A percentile compares a stretch with the other conserved stretches of the same genome.
phyloP scores from a whole-genome alignment of 2,888 invertebrate species.

The Diploptera punctata region DNA sequence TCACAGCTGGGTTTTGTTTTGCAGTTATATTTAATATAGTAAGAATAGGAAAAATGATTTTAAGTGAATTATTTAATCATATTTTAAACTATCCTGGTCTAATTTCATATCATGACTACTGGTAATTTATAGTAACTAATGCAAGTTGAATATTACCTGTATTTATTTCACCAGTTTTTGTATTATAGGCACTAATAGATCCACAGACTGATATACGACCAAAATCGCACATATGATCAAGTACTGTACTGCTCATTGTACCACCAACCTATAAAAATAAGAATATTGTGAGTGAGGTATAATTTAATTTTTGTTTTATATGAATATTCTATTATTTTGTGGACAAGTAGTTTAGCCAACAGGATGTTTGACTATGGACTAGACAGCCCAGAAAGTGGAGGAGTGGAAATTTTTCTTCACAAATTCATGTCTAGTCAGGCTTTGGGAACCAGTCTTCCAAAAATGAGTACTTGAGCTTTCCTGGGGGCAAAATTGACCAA shows the following conservation, averaged over 20 bases:
- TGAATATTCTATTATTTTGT: background rate
- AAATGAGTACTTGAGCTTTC: too few species aligned
- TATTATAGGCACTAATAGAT: constrained; percentile 69
- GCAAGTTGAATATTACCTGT: too few species aligned
- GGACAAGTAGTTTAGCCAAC: background rate
- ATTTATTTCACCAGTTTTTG: too few species aligned
- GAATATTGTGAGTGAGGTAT: background rate
- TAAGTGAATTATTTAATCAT: too few species aligned
- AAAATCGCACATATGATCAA: constrained; percentile 66
- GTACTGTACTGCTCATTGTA: constrained; percentile 63
- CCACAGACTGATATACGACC: constrained; percentile 72
- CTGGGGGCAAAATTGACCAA: too few species aligned
- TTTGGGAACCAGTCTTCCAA: background rate
- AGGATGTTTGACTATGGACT: background rate
- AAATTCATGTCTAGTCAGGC: background rate
- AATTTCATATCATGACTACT: too few species aligned
- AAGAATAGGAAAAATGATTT: too few species aligned
- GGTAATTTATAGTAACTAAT: too few species aligned
- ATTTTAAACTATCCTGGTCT: too few species aligned
- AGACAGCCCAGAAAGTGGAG: background rate
- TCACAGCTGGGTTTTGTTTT: too few species aligned
- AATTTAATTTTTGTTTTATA: background rate
- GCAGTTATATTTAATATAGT: too few species aligned
- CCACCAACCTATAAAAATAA: constrained; percentile 58
- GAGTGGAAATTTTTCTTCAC: background rate